Base-by-base conservation (phyloP, 2,888 invertebrate species). In the Ochropacha duplaris region DNA sequence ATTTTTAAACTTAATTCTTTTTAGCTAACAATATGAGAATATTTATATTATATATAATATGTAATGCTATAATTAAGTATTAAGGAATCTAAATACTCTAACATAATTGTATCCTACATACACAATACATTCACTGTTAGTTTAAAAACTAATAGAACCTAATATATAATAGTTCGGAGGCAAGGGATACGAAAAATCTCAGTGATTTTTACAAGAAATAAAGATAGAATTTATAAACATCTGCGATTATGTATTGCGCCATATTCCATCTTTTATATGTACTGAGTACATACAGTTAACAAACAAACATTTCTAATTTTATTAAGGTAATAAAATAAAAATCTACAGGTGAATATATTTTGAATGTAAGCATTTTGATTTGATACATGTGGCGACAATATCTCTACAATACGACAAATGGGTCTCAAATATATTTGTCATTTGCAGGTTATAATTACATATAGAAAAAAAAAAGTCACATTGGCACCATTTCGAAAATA, bases 21-120 rank as follows among this genome's bases (percentile, higher is more conserved):
- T 83, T 83, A 85, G 82, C 87, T 89, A 88, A 88, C 81, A 84
- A 81, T 89, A 90, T 83, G 85, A 88, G 88, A 89, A 86, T 85
- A 83, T 84, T 81, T 83, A 84, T 84, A 78, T 76, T 79, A 78
- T 71, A 65, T 65, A 65, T 67, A 72, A 72, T 66, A 71, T 69
- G 81, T 84, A 87, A 86, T 81, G 76, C 83, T 88, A 87, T 75
- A 79, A 79, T 83, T 86, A n/a, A n/a, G n/a, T n/a, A 86, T 81
- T 67, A 84, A 75, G 83, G 78, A 84, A 86, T 87, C 86, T 87
- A 88, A 79, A 82, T 81, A 84, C 62, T 78, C 80, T 86, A 83
- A 80, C 69, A 72, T 78, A 76, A 68, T 78, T 68, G 68, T 79
- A 74, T 67, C 78, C 68, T 68, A 63, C 63, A 74, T 74, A 68